Conservation (phyloP, 2,797 vertebrate species). For the Capromys pilorides region DNA sequence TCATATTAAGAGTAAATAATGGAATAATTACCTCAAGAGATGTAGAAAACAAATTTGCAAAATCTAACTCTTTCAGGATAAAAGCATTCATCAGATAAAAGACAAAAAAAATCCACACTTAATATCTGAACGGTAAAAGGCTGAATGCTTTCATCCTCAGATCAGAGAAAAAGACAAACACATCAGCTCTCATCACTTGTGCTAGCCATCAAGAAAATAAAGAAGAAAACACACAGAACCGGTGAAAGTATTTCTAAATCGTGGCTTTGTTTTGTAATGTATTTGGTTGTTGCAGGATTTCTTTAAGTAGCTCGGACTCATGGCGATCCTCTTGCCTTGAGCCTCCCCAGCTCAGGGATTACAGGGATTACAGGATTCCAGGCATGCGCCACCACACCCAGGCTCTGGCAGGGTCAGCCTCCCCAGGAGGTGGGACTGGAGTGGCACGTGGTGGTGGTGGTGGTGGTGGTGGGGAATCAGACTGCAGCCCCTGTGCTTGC, state of each 20-base stretch:
- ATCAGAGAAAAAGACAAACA: not conserved
- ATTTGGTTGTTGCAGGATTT: no score
- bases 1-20: not conserved
- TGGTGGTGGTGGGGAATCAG: no score
- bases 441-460: no score
- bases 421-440: no score
- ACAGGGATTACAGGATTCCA: no score
- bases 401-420: no score
- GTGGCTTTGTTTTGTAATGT: no score
- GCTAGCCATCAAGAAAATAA: not conserved
- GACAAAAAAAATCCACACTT: not conserved
- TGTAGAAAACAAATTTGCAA: not conserved
- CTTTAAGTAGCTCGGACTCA: no score
- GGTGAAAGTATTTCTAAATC: not conserved
- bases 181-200: not conserved
- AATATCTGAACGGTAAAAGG: not conserved
- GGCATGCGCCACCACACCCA: no score
- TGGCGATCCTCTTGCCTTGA: no score
- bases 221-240: not conserved
- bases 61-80: not conserved
- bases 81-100: not conserved
- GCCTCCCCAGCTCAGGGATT: no score
- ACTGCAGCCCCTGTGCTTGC: no score
- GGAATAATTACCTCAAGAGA: not conserved
- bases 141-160: not conserved